Percentiles rank a stretch among this genome's conserved stretches.
These are phyloP conservation scores for Heliocidaris erythrogramma DNA, from an alignment of 35 echinoderm and acorn worm genomes.

Conservation along the genomic window DNA sequence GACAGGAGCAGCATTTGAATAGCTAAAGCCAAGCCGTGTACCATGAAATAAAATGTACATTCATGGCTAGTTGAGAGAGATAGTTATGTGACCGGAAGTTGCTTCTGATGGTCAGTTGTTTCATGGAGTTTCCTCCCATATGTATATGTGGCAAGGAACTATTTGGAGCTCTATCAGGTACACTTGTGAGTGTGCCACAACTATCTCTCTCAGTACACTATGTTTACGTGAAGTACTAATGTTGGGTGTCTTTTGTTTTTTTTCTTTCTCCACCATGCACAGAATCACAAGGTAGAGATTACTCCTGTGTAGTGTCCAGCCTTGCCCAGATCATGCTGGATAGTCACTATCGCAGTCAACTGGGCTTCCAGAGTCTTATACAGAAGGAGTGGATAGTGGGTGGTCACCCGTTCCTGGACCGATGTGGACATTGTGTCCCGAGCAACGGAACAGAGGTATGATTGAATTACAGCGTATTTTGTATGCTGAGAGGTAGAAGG, in stretches of 20 bases:
- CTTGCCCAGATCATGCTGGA: constrained; percentile 91
- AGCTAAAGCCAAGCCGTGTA: too few species aligned
- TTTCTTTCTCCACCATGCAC: background rate
- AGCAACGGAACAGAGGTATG: constrained; percentile 85
- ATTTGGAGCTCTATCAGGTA: too few species aligned
- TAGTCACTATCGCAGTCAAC: constrained; percentile 75
- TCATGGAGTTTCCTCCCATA: too few species aligned
- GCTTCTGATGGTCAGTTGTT: too few species aligned
- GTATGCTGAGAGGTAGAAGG: background rate
- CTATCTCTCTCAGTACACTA: too few species aligned
- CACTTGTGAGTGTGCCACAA: too few species aligned
- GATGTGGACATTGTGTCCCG: constrained; percentile 70
- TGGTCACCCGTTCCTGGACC: constrained; percentile 85
- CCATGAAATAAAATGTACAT: too few species aligned
- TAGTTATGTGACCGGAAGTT: too few species aligned
- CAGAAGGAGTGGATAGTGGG: constrained; percentile 93
- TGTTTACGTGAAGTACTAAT: background rate
- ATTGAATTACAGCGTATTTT: too few species aligned
- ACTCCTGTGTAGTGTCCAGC: constrained; percentile 82
- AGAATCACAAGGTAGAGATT: constrained; percentile 78
- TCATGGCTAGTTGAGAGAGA: too few species aligned
- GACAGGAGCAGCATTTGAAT: too few species aligned
- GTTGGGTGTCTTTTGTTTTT: background rate
- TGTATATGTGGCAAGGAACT: too few species aligned
- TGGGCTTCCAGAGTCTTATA: constrained; percentile 92